phyloP scores from a whole-genome alignment of 2,113 vertebrate genomes.

The Apaloderma vittatum region DNA sequence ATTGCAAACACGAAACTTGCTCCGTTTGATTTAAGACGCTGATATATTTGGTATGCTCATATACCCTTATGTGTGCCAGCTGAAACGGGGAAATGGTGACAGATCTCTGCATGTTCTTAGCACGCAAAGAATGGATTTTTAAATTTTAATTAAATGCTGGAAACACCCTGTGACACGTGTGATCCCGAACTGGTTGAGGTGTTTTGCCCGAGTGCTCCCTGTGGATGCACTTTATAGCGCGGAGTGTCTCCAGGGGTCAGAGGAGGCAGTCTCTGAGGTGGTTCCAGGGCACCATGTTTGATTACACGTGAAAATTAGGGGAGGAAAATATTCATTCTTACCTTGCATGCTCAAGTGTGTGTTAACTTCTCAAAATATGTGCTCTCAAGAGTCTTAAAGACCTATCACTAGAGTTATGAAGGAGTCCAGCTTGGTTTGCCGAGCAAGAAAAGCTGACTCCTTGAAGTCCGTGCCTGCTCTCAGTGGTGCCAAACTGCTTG shows the following conservation, averaged over 20 bases:
- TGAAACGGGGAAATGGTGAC: neutral
- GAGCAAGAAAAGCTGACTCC: neutral
- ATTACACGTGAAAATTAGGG: neutral
- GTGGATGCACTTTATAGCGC: neutral
- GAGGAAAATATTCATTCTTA: neutral
- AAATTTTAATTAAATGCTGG: neutral
- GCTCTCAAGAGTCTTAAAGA: neutral
- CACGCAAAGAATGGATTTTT: neutral
- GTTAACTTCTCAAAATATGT: neutral
- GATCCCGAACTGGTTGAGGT: neutral
- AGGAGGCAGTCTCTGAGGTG: neutral
- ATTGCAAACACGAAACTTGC: neutral
- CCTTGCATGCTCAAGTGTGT: neutral
- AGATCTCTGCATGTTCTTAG: neutral
- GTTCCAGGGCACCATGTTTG: neutral
- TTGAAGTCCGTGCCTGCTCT: neutral
- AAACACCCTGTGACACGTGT: neutral
- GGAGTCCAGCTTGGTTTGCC: neutral
- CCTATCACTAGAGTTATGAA: neutral
- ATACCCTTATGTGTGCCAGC: neutral
- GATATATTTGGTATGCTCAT: neutral
- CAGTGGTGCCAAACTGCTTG: neutral
- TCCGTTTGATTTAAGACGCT: neutral
- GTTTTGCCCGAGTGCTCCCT: neutral
- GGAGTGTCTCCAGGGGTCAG: neutral